Percentiles rank a stretch among this genome's conserved stretches.
Conservation (phyloP, 2,797 vertebrate genomes). For the Moxostoma hubbsi region DNA sequence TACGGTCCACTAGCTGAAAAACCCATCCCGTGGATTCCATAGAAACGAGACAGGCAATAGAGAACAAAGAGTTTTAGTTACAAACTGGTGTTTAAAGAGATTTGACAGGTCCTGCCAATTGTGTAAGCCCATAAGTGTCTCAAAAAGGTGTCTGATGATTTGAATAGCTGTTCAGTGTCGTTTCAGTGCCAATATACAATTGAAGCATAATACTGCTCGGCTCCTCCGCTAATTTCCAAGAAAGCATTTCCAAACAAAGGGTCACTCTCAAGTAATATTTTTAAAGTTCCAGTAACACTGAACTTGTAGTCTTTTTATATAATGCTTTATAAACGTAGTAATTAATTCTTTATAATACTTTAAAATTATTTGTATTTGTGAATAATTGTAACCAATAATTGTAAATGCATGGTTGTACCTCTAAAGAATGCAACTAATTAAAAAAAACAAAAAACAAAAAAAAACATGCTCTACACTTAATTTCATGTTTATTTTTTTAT, state of each 20-base stretch:
- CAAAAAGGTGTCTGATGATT: slow-evolving; percentile 39
- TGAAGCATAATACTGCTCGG: background rate
- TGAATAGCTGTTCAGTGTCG: slow-evolving; percentile 7
- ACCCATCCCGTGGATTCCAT: slow-evolving; percentile 29
- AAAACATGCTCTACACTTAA: background rate
- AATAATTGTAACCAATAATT: background rate
- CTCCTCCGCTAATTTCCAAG: background rate
- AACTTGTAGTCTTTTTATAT: background rate
- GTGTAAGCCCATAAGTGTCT: slow-evolving; percentile 35
- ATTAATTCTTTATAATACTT: background rate
- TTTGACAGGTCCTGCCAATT: slow-evolving; percentile 43
- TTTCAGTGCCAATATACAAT: background rate
- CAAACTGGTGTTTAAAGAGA: slow-evolving; percentile 41
- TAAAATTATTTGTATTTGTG: background rate
- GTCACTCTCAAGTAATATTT: slow-evolving; percentile 4
- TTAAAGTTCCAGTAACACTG: background rate
- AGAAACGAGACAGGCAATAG: slow-evolving; percentile 11
- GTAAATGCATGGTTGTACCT: no score
- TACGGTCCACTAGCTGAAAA: slow-evolving; percentile 43
- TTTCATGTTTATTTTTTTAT: background rate
- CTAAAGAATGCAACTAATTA: background rate
- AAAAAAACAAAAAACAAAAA: background rate
- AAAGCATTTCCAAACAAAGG: background rate
- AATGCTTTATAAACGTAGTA: background rate
- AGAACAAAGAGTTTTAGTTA: slow-evolving; percentile 45